phyloP scores from a whole-genome alignment of 2,797 vertebrate species.

The Platalea minor region DNA sequence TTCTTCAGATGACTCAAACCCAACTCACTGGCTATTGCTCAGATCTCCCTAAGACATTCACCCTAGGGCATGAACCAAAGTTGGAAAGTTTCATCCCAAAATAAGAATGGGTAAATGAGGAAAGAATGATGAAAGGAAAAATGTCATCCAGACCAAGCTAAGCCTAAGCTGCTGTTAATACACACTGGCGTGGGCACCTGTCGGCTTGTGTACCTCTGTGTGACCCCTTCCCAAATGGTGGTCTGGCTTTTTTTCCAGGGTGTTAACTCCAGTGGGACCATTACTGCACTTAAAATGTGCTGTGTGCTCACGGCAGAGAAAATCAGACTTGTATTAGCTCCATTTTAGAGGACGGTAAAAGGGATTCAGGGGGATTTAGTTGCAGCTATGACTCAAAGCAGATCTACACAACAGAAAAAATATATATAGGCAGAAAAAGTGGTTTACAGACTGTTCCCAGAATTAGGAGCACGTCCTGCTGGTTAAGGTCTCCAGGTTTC shows the following conservation, averaged over 20 bases:
- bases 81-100: neutral
- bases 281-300: neutral
- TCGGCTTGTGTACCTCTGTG: fast-evolving
- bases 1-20: neutral
- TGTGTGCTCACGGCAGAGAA: neutral
- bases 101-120: neutral
- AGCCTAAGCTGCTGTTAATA: neutral
- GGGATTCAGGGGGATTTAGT: neutral
- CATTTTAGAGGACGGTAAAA: neutral
- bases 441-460: neutral
- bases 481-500: neutral
- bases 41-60: neutral
- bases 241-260: neutral
- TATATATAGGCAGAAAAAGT: neutral
- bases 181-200: fast-evolving
- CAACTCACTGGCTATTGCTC: neutral
- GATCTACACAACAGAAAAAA: neutral
- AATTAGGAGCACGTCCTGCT: neutral
- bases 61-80: neutral
- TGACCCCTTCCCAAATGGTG: neutral
- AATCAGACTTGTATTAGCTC: neutral
- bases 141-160: neutral
- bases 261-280: neutral
- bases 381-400: neutral
- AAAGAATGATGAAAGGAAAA: neutral